Conservation (phyloP, 2,797 vertebrate genomes). For the Molossus molossus region DNA sequence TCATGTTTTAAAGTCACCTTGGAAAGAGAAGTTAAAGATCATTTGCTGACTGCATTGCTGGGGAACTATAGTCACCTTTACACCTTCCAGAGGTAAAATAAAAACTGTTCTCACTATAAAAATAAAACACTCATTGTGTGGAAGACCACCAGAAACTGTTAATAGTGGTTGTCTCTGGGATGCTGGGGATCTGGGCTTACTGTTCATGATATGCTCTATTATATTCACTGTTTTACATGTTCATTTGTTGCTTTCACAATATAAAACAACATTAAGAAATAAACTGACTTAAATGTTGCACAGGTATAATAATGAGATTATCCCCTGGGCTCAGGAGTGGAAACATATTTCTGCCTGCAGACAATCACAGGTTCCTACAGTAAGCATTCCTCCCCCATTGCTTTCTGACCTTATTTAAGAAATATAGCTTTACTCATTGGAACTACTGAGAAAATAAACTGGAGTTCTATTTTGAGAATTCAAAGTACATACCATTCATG, state of each 20-base stretch:
- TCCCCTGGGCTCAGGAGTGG: slow-evolving; percentile 12
- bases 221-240: not conserved
- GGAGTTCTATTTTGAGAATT: slow-evolving; percentile 84
- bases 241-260: slow-evolving; percentile 56
- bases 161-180: not conserved
- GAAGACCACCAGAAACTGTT: slow-evolving; percentile 42
- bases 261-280: slow-evolving; percentile 64
- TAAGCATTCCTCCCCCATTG: slow-evolving; percentile 47
- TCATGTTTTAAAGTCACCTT: slow-evolving; percentile 44
- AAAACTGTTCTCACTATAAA: slow-evolving; percentile 46
- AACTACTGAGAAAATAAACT: slow-evolving; percentile 83
- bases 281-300: slow-evolving; percentile 37
- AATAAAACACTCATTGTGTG: not conserved
- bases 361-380: slow-evolving; percentile 55
- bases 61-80: slow-evolving; percentile 18
- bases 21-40: slow-evolving; percentile 54
- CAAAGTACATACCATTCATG: slow-evolving; percentile 85
- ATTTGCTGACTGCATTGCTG: not conserved
- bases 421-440: slow-evolving; percentile 76
- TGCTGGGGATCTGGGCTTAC: not conserved
- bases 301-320: slow-evolving; percentile 67
- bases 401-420: slow-evolving; percentile 77
- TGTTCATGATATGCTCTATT: not conserved
- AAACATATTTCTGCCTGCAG: slow-evolving; percentile 59
- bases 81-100: slow-evolving; percentile 41